phyloP scores from a whole-genome alignment of 1,140 invertebrate genomes.

The Metaphire vulgaris region DNA sequence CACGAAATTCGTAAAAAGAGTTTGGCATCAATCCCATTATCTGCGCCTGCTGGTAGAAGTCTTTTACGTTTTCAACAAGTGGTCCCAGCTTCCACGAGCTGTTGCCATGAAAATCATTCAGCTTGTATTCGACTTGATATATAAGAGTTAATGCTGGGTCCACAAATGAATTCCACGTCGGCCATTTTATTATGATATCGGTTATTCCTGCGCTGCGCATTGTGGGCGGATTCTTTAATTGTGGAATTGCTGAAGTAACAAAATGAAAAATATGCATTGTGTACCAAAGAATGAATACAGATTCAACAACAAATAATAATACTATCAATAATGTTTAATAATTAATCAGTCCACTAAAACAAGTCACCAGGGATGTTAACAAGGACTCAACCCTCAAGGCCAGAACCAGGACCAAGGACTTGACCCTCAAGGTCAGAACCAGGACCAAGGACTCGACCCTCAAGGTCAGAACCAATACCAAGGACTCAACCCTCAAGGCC shows the following conservation, averaged over 20 bases:
- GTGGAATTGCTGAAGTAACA: not conserved
- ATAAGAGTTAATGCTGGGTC: not conserved
- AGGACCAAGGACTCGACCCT: too few species aligned
- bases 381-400: not conserved
- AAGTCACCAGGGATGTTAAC: not conserved
- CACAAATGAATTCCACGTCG: not conserved
- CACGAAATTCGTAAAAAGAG: slow-evolving; percentile 17
- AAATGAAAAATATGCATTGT: not conserved
- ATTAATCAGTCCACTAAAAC: too few species aligned
- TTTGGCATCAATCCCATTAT: not conserved
- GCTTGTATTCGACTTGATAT: slow-evolving; percentile 18
- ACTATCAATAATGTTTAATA: not conserved
- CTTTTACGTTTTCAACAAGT: not conserved
- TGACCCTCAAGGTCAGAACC: too few species aligned
- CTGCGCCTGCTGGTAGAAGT: not conserved
- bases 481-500: too few species aligned
- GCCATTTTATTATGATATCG: slow-evolving; percentile 10
- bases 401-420: too few species aligned
- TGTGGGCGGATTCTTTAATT: not conserved
- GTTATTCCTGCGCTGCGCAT: not conserved
- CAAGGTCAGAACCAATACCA: too few species aligned
- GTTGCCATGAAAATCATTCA: slow-evolving; percentile 4
- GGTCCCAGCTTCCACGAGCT: not conserved
- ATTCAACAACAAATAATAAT: not conserved
- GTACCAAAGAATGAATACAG: not conserved